Evolutionary conservation across 2,888 invertebrate genomes (phyloP).

Genomic region (Pecten maximus): DNA sequence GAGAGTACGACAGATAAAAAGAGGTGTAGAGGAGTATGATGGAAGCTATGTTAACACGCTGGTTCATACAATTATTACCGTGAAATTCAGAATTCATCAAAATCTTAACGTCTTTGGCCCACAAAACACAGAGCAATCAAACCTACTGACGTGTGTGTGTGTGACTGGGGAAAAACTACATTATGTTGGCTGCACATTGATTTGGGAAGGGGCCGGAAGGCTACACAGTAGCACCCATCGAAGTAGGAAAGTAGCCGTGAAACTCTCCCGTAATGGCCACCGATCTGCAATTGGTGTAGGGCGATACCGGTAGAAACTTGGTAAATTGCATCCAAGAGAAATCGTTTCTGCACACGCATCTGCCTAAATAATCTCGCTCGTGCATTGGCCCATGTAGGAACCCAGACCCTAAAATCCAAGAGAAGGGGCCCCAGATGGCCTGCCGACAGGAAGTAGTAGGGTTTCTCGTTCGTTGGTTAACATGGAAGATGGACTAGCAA

Average conservation of each 20-base stretch:
- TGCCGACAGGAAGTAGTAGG: slow-evolving; percentile 2
- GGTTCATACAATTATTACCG: not conserved
- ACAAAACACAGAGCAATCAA: not conserved
- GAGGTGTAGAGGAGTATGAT: not conserved
- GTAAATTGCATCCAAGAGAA: not conserved
- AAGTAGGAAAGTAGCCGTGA: not conserved
- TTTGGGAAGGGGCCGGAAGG: not conserved
- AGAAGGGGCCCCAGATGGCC: slow-evolving; percentile 1
- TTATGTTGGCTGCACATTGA: not conserved
- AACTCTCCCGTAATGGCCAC: not conserved
- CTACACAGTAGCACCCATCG: not conserved
- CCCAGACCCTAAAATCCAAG: not conserved
- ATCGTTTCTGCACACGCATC: slow-evolving; percentile 24
- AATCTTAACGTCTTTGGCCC: not conserved
- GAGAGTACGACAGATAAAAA: not conserved
- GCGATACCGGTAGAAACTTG: not conserved
- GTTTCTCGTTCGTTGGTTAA: not conserved
- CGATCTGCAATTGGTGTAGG: not conserved
- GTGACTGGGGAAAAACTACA: not conserved
- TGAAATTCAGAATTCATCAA: not conserved
- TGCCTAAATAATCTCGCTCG: not conserved
- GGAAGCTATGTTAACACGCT: not conserved
- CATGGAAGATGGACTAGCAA: not conserved
- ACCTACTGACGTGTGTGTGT: not conserved
- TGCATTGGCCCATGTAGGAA: slow-evolving; percentile 2